phyloP scores from a whole-genome alignment of 2,797 vertebrate species.

The Spinibarbus caldwelli region DNA sequence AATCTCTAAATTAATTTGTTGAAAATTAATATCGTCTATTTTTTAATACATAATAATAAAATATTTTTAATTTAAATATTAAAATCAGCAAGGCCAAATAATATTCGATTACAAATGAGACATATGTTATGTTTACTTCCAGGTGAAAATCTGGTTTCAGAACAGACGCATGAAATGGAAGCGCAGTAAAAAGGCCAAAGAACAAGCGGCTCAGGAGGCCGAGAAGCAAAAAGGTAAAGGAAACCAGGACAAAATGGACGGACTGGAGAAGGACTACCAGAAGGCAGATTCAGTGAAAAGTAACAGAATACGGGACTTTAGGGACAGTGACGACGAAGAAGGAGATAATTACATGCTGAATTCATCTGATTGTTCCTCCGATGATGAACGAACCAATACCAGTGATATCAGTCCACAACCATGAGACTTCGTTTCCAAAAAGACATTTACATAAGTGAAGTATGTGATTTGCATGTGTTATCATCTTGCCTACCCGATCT shows the following conservation, averaged over 20 bases:
- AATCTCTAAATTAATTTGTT: not conserved
- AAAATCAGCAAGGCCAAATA: not conserved
- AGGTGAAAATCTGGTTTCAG: conserved; percentile 99
- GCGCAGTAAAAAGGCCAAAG: conserved; percentile 97
- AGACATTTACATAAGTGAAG: not conserved
- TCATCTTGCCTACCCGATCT: too few relatives aligned
- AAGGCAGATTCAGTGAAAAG: conserved; percentile 78
- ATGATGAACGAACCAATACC: conserved; percentile 80
- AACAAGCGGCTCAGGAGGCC: conserved; percentile 94
- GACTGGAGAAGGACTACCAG: conserved; percentile 79
- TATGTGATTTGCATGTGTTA: conserved; percentile 53
- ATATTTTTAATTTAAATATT: not conserved
- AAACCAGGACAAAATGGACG: conserved; percentile 81
- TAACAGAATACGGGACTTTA: conserved; percentile 83
- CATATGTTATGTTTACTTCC: conserved; percentile 28
- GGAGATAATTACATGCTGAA: conserved; percentile 81
- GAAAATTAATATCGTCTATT: not conserved
- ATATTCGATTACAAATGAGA: not conserved
- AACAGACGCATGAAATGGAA: conserved; percentile 99
- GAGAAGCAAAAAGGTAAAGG: conserved; percentile 86
- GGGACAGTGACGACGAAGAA: conserved; percentile 91
- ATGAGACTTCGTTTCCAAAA: conserved; percentile 61
- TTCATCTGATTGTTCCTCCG: conserved; percentile 93
- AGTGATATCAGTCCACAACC: conserved; percentile 79
- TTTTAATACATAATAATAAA: not conserved